Conservation (phyloP, 2,797 vertebrate genomes). For the Phoebastria nigripes region DNA sequence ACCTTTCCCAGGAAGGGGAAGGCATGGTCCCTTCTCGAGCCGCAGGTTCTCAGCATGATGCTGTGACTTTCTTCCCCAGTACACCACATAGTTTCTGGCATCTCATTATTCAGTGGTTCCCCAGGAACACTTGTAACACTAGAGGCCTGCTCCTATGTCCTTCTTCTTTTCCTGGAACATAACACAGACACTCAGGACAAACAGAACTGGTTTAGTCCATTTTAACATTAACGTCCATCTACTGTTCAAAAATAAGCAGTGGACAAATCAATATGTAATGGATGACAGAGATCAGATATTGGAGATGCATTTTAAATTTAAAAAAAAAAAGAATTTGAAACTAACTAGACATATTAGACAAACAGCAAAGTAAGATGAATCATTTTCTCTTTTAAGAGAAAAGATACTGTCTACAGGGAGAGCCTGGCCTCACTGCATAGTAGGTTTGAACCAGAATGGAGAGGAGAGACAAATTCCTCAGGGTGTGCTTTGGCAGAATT, state of each 20-base stretch:
- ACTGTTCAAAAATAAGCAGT: neutral
- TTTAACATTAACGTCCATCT: neutral
- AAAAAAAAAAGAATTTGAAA: neutral
- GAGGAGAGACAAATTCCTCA: neutral
- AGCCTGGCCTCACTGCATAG: neutral
- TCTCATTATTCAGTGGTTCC: neutral
- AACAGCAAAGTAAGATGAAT: neutral
- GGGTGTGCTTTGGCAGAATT: neutral
- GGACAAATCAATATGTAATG: neutral
- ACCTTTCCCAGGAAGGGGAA: neutral
- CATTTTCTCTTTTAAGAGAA: neutral
- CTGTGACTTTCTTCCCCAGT: neutral
- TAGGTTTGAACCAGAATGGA: neutral
- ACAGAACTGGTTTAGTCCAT: neutral
- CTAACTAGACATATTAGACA: neutral
- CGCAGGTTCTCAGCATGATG: fast-evolving
- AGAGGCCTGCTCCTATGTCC: fast-evolving
- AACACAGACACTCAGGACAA: neutral
- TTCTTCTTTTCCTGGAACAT: neutral
- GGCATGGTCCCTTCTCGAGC: fast-evolving
- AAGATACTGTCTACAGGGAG: neutral
- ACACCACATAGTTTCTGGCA: neutral
- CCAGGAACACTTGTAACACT: neutral
- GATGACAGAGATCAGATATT: neutral
- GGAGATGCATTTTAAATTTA: neutral